Conservation (phyloP, 2,888 invertebrate species). For the Callimorpha dominula region DNA sequence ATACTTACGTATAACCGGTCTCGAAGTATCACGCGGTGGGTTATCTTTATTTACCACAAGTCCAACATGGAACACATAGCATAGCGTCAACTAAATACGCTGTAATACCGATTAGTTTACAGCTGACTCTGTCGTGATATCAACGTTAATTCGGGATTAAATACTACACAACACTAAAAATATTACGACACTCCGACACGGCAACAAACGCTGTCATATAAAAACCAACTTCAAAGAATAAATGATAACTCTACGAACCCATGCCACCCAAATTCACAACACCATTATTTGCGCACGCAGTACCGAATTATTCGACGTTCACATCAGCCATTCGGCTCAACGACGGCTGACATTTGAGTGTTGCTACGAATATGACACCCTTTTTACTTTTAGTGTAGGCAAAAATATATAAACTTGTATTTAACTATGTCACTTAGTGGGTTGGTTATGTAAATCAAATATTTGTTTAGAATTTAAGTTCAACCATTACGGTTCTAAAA, state of each 20-base stretch:
- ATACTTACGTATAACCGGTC: constrained; percentile 45
- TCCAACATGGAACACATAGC: constrained; percentile 68
- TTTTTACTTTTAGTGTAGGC: background rate
- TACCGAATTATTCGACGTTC: constrained; percentile 46
- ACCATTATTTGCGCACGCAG: constrained; percentile 67
- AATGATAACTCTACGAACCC: constrained; percentile 41
- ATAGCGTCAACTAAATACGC: constrained; percentile 64
- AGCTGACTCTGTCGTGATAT: constrained; percentile 55
- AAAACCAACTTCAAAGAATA: constrained; percentile 39
- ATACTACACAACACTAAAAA: constrained; percentile 55
- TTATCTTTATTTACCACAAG: constrained; percentile 65
- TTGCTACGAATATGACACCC: constrained; percentile 32
- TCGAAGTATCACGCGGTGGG: constrained; percentile 39
- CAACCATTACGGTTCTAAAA: background rate
- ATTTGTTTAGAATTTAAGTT: background rate
- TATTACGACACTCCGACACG: constrained; percentile 53
- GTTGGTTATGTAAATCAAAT: background rate
- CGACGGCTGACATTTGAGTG: constrained; percentile 50
- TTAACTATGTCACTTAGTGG: background rate
- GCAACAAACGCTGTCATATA: constrained; percentile 37
- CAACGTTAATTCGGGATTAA: constrained; percentile 45
- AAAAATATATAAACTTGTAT: background rate
- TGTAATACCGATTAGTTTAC: constrained; percentile 63
- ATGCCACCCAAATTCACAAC: constrained; percentile 59
- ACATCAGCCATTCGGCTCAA: constrained; percentile 54